Conservation (phyloP, 1,140 invertebrate species). For the Lutraria rhynchaena region DNA sequence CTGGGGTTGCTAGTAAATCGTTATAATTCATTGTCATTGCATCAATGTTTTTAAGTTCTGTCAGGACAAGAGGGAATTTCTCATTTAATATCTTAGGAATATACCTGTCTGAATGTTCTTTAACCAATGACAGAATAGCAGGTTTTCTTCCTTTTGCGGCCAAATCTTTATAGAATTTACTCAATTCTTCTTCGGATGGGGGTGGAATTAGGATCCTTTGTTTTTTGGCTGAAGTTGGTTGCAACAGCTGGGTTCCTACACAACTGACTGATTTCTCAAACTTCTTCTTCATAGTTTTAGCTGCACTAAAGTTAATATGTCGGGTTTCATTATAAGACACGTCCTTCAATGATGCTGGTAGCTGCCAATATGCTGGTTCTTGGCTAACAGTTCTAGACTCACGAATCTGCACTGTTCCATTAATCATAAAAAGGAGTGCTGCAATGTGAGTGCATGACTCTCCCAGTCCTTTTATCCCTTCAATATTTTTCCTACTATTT, state of each 20-base stretch:
- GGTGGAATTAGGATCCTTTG: too few relatives aligned
- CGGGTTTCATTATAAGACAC: not conserved
- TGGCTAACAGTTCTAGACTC: constrained; percentile 23
- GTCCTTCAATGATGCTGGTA: constrained; percentile 12
- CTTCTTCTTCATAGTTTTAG: constrained; percentile 16
- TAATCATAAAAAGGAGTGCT: constrained; percentile 11
- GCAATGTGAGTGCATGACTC: constrained; percentile 25
- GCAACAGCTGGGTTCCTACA: too few relatives aligned
- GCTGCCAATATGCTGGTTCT: constrained; percentile 23
- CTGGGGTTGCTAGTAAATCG: too few relatives aligned
- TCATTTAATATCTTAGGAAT: not conserved
- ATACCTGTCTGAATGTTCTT: not conserved
- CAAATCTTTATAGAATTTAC: too few relatives aligned
- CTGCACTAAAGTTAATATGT: constrained; percentile 24
- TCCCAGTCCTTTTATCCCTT: too few relatives aligned
- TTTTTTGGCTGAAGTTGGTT: too few relatives aligned
- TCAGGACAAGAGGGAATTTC: constrained; percentile 2
- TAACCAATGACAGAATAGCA: constrained; percentile 24
- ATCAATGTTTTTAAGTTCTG: too few relatives aligned
- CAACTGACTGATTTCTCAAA: constrained; percentile 8
- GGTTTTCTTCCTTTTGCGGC: not conserved
- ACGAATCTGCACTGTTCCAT: not conserved
- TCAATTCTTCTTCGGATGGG: too few relatives aligned
- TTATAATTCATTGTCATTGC: too few relatives aligned
- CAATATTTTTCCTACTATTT: too few relatives aligned